Conservation (phyloP, 2,888 invertebrate species). For the Drosophila recens region DNA sequence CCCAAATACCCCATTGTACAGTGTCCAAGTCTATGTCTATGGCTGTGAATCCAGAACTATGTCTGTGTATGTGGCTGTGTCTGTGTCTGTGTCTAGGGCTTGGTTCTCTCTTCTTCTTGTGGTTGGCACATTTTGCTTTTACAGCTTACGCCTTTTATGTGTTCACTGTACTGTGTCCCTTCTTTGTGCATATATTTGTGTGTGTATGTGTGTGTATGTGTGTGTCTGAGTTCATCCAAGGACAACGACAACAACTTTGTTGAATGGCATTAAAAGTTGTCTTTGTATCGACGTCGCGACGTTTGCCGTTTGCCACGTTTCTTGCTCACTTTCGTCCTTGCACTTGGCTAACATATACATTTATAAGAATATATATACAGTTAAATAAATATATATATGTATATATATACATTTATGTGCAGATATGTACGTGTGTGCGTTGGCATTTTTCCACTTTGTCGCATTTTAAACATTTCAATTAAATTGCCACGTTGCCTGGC, state of each 20-base stretch:
- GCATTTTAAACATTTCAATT: slow-evolving; percentile 77
- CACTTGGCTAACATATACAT: slow-evolving; percentile 34
- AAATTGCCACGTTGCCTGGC: slow-evolving; percentile 38
- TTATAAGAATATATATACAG: not conserved
- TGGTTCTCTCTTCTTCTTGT: slow-evolving; percentile 27
- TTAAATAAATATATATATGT: slow-evolving; percentile 1
- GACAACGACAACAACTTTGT: slow-evolving; percentile 66
- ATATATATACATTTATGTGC: not conserved
- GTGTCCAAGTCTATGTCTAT: slow-evolving; percentile 31
- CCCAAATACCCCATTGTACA: not conserved
- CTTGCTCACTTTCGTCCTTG: slow-evolving; percentile 38
- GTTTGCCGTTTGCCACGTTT: slow-evolving; percentile 33
- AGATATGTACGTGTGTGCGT: slow-evolving; percentile 11
- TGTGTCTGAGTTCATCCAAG: slow-evolving; percentile 35
- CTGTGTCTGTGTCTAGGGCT: slow-evolving; percentile 27
- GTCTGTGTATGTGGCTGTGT: slow-evolving; percentile 27
- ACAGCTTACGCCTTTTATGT: slow-evolving; percentile 64
- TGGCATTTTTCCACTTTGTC: slow-evolving; percentile 65
- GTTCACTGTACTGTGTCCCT: slow-evolving; percentile 33
- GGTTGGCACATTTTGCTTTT: slow-evolving; percentile 56
- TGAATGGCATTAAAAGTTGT: slow-evolving; percentile 76
- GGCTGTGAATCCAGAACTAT: slow-evolving; percentile 12
- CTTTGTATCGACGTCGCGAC: slow-evolving; percentile 65
- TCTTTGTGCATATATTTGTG: slow-evolving; percentile 3
- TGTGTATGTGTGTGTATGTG: slow-evolving; percentile 15